Conservation (phyloP, 2,888 invertebrate species). For the Hyposoter didymator region DNA sequence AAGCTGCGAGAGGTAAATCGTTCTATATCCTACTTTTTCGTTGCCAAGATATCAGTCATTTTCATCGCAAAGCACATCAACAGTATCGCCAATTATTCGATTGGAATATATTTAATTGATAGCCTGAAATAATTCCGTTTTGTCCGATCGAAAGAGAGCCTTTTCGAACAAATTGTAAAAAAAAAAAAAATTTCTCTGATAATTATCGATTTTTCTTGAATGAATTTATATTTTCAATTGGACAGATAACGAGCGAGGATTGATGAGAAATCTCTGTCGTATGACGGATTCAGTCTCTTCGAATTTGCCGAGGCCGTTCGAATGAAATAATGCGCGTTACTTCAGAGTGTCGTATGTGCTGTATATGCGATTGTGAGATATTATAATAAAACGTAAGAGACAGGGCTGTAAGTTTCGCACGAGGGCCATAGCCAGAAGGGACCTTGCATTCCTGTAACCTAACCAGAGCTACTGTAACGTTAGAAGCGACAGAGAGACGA, state of each 20-base stretch:
- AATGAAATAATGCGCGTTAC: not conserved
- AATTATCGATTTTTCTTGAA: not conserved
- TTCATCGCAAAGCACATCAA: not conserved
- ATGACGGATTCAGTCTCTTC: not conserved
- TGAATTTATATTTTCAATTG: too few relatives aligned
- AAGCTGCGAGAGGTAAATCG: constrained; percentile 40
- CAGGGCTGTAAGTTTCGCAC: constrained; percentile 57
- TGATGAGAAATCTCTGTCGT: not conserved
- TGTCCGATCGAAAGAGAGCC: not conserved
- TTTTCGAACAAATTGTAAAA: not conserved
- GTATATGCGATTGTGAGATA: not conserved
- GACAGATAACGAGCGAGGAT: too few relatives aligned
- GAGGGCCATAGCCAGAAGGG: constrained; percentile 50
- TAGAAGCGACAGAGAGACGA: constrained; percentile 64
- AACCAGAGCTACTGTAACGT: constrained; percentile 67
- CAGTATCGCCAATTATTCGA: not conserved
- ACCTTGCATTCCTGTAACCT: constrained; percentile 68
- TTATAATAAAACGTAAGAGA: constrained; percentile 14
- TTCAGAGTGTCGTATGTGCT: not conserved
- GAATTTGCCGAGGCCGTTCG: not conserved
- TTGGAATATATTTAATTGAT: not conserved
- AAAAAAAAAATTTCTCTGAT: not conserved
- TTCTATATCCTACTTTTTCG: constrained; percentile 55
- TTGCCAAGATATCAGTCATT: constrained; percentile 5
- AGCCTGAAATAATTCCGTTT: not conserved